A percentile compares a stretch with the other conserved stretches of the same genome.
phyloP scores from a whole-genome alignment of 2,888 invertebrate genomes.

The Tachina lurida region DNA sequence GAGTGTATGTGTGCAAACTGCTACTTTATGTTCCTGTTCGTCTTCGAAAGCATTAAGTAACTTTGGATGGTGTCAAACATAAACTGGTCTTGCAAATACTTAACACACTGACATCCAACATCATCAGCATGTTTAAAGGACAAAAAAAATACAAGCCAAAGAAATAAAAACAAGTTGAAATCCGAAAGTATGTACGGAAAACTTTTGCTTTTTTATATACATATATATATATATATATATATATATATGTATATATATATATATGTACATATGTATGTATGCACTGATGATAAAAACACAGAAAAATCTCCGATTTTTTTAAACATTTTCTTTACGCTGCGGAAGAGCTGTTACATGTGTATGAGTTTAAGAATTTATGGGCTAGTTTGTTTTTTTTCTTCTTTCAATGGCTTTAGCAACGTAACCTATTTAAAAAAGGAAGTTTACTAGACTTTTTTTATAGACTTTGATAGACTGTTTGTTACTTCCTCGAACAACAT shows the following conservation, averaged over 20 bases:
- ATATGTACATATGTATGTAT: too few relatives aligned
- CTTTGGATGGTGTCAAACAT: constrained; percentile 65
- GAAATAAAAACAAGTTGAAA: constrained; percentile 27
- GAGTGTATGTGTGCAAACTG: constrained; percentile 21
- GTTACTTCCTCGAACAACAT: constrained; percentile 39
- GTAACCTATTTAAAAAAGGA: constrained; percentile 53
- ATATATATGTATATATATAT: background rate
- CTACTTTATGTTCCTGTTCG: constrained; percentile 45
- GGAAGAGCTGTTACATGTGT: constrained; percentile 18
- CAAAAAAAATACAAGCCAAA: background rate
- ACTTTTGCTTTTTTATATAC: constrained; percentile 62
- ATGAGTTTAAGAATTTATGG: constrained; percentile 24
- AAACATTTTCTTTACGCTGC: background rate
- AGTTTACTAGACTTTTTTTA: constrained; percentile 57
- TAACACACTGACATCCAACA: constrained; percentile 68
- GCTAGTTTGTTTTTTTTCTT: constrained; percentile 6
- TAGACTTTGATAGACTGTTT: constrained; percentile 38
- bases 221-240: too few relatives aligned
- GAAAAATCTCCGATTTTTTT: constrained; percentile 20
- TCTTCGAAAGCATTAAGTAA: constrained; percentile 65
- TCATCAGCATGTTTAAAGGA: constrained; percentile 33
- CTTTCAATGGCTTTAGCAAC: background rate
- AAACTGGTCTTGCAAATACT: constrained; percentile 67
- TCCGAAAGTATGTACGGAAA: constrained; percentile 36
- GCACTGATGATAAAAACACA: constrained; percentile 19